Base-by-base conservation (phyloP, 2,888 invertebrate species). In the Scaptomyza tumidula region DNA sequence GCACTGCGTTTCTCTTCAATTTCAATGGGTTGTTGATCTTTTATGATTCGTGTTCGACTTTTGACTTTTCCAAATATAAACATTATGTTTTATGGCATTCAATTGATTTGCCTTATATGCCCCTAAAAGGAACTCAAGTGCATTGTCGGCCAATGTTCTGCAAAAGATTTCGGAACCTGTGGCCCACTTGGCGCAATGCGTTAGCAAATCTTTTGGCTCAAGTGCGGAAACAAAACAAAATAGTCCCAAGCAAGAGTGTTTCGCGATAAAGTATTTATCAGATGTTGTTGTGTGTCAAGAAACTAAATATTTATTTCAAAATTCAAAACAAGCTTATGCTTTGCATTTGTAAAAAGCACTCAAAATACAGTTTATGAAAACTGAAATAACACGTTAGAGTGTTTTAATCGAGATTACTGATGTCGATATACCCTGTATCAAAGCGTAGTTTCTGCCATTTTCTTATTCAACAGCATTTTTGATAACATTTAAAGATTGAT, bases 31-130 rank as follows among this genome's bases (percentile, higher is more conserved):
- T 55, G 74, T 75, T 75, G 72, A 75, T 75, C 71, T 85, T 65
- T 71, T 62, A 59, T 49, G 63, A 77, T 85, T 55, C 70, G 64
- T 84, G 80, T 89, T 89, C 89, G 79, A 84, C 89, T 88, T 89
- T 78, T 86, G 83, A 89, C 86, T 89, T 75, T 70, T 66, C 46
- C 55, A 75, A 69, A 79, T 71, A 88, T 81, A 87, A 78, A 83
- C 77, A 85, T 89, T 86, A 76, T 48, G 74, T 78, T 85, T 81
- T 86, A 87, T 83, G 73, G 62, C 81, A 64, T 75, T 74, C 84
- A 83, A 88, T 89, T 80, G 86, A 75, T 83, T 83, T 79, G 31
- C 53, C 55, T 54, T 53, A 27, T 10, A 53, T 35, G 50, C 39
- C 45, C 68, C 69, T 64, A 78, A 85, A 77, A 85, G 75, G 64